Base-by-base conservation (phyloP, 2,113 vertebrate species). In the Copsychus sechellarum region DNA sequence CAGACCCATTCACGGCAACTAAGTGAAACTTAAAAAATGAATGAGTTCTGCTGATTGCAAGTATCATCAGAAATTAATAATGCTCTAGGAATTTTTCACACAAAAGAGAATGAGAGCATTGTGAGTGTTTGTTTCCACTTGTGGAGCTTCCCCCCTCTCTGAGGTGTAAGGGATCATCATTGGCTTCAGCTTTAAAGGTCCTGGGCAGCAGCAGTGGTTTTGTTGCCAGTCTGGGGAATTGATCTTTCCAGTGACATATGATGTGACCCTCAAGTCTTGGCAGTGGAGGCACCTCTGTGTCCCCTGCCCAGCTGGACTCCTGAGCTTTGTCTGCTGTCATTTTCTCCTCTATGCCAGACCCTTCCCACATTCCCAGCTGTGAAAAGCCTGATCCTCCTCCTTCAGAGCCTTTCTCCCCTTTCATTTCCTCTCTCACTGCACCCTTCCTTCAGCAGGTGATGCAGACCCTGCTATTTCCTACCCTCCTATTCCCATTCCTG, bases 1-100 rank as follows among this genome's bases (percentile, higher is more conserved):
- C 93, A 95, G 88, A 86, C 79, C 77, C 91, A 92, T 96, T 95
- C 86, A 93, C 64, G 12, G 96, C 94, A 91, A 60, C 80, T 93
- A 90, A 93, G 80, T 4, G 14, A 86, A 93, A 94, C 72, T 92
- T 95, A 51, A 96, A 96, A 97, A 96, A 95, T 95, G 93, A 95
- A 94, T 95, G 93, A 95, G 85, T 61, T 88, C 67, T 83, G 10
- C 85, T 92, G 94, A 94, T 93, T 93, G 76, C 85, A 54, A 89
- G 69, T 78, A 86, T 79, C 90, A 78, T 53, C 93, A 65, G 92
- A 95, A 91, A 95, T 95, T 95, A 95, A 97, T 96, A 96, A 93
- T 58, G 71, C 65, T 91, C 72, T 5, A 42, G 72, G 89, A 94
- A 25, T 69, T 86, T 79, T 74, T 79, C 95, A 72, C 61, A 61